Conservation (phyloP, 1,140 invertebrate genomes). For the Sitophilus oryzae region DNA sequence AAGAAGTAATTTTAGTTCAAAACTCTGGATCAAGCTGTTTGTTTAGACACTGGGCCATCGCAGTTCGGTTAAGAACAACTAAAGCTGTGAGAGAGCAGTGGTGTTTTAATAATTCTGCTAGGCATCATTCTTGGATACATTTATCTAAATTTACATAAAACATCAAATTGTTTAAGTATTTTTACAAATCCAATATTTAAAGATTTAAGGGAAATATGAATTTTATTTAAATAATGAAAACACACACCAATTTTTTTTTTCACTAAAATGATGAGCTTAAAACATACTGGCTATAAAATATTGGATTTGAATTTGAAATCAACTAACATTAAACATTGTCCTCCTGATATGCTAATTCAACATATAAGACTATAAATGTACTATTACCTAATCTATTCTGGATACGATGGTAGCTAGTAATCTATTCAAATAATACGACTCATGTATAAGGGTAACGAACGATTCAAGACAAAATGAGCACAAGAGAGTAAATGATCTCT, state of each 20-base stretch:
- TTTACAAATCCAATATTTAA: no score
- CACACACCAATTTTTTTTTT: no score
- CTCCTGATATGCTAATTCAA: neutral
- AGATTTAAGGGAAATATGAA: no score
- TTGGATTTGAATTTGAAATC: no score
- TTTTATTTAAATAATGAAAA: no score
- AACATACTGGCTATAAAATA: no score
- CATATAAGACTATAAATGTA: neutral
- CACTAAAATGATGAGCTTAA: no score
- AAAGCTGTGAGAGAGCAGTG: slow-evolving; percentile 8
- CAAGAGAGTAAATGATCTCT: no score
- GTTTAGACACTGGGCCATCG: neutral
- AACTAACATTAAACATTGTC: no score
- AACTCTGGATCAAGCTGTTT: neutral
- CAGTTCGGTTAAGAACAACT: slow-evolving; percentile 30
- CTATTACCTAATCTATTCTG: neutral
- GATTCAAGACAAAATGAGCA: slow-evolving; percentile 15
- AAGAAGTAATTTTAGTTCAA: neutral
- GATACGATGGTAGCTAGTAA: neutral
- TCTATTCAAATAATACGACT: slow-evolving; percentile 7
- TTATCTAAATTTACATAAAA: neutral
- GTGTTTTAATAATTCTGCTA: slow-evolving; percentile 19
- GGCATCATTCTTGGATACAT: neutral
- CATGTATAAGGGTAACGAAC: slow-evolving; percentile 6
- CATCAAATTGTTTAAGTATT: no score